phyloP scores from a whole-genome alignment of 2,888 invertebrate genomes.

The Euproctis similis region DNA sequence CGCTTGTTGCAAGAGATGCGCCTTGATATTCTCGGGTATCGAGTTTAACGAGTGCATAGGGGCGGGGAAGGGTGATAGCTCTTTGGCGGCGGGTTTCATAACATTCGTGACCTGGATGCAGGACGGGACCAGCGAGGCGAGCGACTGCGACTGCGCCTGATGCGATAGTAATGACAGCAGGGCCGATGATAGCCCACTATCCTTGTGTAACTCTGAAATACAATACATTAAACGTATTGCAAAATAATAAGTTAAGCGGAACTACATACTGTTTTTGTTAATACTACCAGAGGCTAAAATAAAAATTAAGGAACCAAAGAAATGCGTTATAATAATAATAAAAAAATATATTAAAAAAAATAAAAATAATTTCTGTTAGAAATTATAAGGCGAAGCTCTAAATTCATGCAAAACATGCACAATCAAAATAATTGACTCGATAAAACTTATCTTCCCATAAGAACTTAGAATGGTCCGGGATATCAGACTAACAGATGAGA shows the following conservation, averaged over 20 bases:
- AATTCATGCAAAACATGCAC: constrained; percentile 74
- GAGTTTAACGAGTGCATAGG: constrained; percentile 26
- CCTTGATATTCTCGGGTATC: constrained; percentile 45
- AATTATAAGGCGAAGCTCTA: constrained; percentile 74
- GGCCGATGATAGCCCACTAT: constrained; percentile 55
- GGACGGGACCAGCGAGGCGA: constrained; percentile 40
- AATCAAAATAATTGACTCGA: constrained; percentile 51
- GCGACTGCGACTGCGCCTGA: constrained; percentile 39
- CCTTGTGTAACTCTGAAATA: constrained; percentile 67
- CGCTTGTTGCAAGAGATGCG: constrained; percentile 54
- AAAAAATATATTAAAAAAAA: constrained; percentile 38
- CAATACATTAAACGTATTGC: constrained; percentile 66
- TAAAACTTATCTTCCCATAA: constrained; percentile 70
- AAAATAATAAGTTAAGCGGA: constrained; percentile 57
- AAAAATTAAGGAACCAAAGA: constrained; percentile 75
- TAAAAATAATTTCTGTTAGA: constrained; percentile 64
- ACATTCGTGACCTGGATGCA: constrained; percentile 42
- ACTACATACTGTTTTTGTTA: constrained; percentile 69
- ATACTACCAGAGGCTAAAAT: constrained; percentile 72
- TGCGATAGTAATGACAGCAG: constrained; percentile 65
- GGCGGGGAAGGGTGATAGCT: constrained; percentile 16
- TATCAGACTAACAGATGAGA: constrained; percentile 1
- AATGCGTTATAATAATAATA: constrained; percentile 69
- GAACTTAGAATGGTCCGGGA: constrained; percentile 28
- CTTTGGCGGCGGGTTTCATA: constrained; percentile 29